phyloP scores from a whole-genome alignment of 2,113 vertebrate species.

The Cranoglanis bouderius region DNA sequence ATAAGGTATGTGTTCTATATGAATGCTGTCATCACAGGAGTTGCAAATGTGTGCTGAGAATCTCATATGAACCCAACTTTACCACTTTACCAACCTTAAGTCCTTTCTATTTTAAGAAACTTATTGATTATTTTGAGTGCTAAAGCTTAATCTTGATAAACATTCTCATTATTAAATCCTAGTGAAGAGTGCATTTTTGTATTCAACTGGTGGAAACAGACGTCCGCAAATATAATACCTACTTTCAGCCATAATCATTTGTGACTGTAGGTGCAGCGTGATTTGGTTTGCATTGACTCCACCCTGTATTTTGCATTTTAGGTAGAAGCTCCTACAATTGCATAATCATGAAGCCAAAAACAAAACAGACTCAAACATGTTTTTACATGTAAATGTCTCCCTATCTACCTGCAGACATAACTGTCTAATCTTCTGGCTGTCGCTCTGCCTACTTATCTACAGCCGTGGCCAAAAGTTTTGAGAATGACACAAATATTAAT shows the following conservation, averaged over 20 bases:
- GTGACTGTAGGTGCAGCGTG: background rate
- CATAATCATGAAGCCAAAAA: background rate
- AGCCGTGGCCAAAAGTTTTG: too few species aligned
- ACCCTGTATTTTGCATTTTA: background rate
- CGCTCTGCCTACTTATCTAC: background rate
- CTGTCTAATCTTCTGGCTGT: background rate
- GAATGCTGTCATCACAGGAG: background rate
- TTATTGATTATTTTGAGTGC: background rate
- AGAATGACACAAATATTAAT: too few species aligned
- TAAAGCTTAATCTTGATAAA: background rate
- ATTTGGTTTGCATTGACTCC: background rate
- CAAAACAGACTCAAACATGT: background rate
- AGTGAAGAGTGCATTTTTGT: too few species aligned
- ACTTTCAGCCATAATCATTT: background rate
- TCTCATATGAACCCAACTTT: background rate
- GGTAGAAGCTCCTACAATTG: background rate
- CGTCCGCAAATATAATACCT: background rate
- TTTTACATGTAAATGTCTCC: background rate
- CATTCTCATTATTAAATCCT: background rate
- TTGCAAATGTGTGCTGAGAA: background rate
- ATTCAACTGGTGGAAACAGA: background rate
- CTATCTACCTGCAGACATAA: background rate
- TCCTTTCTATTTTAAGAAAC: background rate
- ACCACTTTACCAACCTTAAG: background rate
- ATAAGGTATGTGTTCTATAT: background rate